These are phyloP conservation scores for Lepidocolaptes lacrymiger DNA, from an alignment of 2,797 vertebrate species.

Conservation along the genomic window DNA sequence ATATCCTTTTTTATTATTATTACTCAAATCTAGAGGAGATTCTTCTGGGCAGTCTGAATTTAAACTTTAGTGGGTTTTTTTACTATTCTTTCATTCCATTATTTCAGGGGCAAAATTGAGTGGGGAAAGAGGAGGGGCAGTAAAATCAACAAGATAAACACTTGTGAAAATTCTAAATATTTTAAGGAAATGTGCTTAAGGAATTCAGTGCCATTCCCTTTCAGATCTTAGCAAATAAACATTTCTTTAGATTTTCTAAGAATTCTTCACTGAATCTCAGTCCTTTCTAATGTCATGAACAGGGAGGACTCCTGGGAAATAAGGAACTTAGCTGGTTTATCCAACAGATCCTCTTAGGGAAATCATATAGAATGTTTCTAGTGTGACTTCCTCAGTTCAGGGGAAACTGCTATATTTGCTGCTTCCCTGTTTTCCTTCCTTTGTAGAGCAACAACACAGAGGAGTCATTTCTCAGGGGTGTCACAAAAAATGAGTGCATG, in stretches of 20 bases:
- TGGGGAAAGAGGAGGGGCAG: neutral
- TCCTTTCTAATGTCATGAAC: neutral
- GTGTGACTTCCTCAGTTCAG: neutral
- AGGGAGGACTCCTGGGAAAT: neutral
- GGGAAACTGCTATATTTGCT: neutral
- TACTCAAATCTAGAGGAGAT: neutral
- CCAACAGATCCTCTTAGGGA: neutral
- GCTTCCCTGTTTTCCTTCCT: slow-evolving; percentile 12
- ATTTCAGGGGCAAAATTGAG: neutral
- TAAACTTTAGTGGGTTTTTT: neutral
- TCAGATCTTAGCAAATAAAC: neutral
- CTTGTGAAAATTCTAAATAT: neutral
- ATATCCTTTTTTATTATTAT: neutral
- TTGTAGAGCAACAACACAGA: neutral
- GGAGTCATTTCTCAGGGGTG: neutral
- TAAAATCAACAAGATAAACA: neutral
- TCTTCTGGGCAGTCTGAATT: neutral
- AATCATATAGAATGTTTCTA: neutral
- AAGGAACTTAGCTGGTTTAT: neutral
- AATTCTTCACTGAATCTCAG: neutral
- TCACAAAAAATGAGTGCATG: neutral
- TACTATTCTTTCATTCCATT: neutral
- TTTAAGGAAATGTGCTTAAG: neutral
- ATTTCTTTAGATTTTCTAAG: neutral
- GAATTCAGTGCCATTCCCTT: neutral